A percentile compares a stretch with the other conserved stretches of the same genome.
phyloP scores from a whole-genome alignment of 2,888 invertebrate genomes.

The Drosophila aldrichi region DNA sequence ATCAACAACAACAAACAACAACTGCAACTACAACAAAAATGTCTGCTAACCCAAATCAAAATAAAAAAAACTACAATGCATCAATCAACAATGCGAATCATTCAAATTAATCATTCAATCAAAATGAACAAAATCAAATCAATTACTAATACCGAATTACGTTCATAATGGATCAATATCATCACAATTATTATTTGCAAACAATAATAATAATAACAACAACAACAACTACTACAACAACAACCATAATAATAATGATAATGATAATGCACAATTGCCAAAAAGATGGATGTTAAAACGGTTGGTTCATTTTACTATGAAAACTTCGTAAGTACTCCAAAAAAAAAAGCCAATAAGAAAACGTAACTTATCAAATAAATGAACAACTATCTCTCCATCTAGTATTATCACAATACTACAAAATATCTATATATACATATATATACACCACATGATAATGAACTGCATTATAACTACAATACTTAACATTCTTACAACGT shows the following conservation, averaged over 20 bases:
- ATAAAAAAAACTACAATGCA: conserved; percentile 41
- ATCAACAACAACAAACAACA: conserved; percentile 48
- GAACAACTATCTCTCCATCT: conserved; percentile 51
- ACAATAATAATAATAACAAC: conserved; percentile 30
- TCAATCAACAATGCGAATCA: conserved; percentile 54
- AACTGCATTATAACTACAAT: conserved; percentile 14
- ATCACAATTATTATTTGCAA: conserved; percentile 22
- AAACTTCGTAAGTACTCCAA: conserved; percentile 94
- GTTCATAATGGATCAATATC: conserved; percentile 36
- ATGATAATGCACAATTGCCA: conserved; percentile 73
- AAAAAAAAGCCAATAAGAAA: conserved; percentile 30
- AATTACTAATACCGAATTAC: conserved; percentile 58
- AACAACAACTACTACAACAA: neutral
- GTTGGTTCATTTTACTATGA: conserved; percentile 98
- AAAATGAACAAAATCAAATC: conserved; percentile 14
- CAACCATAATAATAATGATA: conserved; percentile 22
- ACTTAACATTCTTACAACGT: neutral
- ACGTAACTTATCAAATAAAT: conserved; percentile 39
- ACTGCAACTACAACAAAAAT: conserved; percentile 49
- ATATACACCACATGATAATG: conserved; percentile 13
- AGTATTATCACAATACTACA: conserved; percentile 32
- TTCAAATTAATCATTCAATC: conserved; percentile 38
- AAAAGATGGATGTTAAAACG: conserved; percentile 98
- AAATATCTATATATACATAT: neutral
- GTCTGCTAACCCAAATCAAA: conserved; percentile 57